Evolutionary conservation across 2,888 invertebrate species (phyloP), one percentile per base, ranked within the genome.

Genomic region (Pelosia muscerda): DNA sequence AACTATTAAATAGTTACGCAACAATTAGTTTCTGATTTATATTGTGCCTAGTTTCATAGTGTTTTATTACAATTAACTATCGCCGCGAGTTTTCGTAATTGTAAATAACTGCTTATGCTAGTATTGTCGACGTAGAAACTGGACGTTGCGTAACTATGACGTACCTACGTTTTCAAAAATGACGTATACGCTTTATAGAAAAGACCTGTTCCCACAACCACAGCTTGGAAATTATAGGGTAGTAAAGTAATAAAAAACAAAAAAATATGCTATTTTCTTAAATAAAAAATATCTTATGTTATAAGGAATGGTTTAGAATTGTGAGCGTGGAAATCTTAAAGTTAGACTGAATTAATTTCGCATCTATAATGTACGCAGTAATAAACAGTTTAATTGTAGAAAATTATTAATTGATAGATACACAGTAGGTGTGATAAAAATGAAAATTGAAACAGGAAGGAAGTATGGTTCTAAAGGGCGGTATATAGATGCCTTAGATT

Each of bases 21-120:
- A 84, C 81, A 83, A 85, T 81, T 83, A 78, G 82, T 84, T 81
- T 82, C 84, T 84, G 88, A 88, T 88, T 89, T 88, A 88, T 87
- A 84, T 79, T 78, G 81, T 81, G 77, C 70, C 79, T 81, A 77
- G 82, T 83, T 84, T 84, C 77, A 75, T 81, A 84, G 77, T 81
- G 72, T 79, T 86, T 81, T 84, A 84, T 85, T 85, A 84, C 79
- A 85, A 82, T 82, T 79, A 81, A 72, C 69, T 58, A 57, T 71
- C 69, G 66, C 71, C 68, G 69, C 75, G 76, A 72, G 73, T 78
- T 85, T 79, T 81, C 78, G 77, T 81, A 82, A 85, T 81, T 79
- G 77, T 83, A 77, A 81, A 82, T 81, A 74, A 60, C 56, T 38
- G 42, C 23, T 63, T 34, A 28, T 38, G 22, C 26, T 42, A n/a